Base-by-base conservation (phyloP, 1,140 invertebrate genomes). In the Drosophila rufa region DNA sequence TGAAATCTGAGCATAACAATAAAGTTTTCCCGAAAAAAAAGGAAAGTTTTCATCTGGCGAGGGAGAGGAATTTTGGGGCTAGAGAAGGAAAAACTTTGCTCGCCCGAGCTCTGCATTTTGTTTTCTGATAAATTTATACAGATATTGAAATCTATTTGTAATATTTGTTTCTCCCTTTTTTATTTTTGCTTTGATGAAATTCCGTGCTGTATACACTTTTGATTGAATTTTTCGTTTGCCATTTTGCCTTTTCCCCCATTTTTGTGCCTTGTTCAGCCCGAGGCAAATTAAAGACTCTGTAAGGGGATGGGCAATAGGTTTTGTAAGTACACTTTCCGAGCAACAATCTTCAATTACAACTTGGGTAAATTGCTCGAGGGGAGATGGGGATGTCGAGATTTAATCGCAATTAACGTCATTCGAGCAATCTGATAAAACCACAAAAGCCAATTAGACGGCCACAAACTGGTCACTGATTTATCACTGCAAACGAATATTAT, bases 101-200 rank as follows among this genome's bases (percentile, higher is more conserved):
- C 73, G 56, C 51, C 61, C 11, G 45, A 48, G 51, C 45, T 42
- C 22, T 40, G 58, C 53, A 51, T 46, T 57, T 79, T 59, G 75
- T 51, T 75, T 80, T 80, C 64, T 85, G 76, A 89, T 89, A 71
- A 80, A 87, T 75, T 69, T 67, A 69, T 80, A 69, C 66, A 75
- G 84, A 87, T 87, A 89, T 87, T 75, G 71, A 89, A 87, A 89
- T 89, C 77, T 78, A 87, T 87, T 87, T 80, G 83, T 80, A 80
- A 70, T 80, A 80, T 84, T 87, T 89, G 65, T 71, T 70, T 43
- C 15, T 30, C 48, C 8, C 19, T 25, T 46, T 38, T 27, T 53
- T 22, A 14, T 53, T 55, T 53, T 27, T 50, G 25, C 57, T 46
- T 45, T 48, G 80, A 83, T 89, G 80, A 83, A 89, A 87, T 87